Percentiles rank a stretch among this genome's conserved stretches.
phyloP scores from a whole-genome alignment of 2,797 vertebrate species.

The Yasuhikotakia modesta region DNA sequence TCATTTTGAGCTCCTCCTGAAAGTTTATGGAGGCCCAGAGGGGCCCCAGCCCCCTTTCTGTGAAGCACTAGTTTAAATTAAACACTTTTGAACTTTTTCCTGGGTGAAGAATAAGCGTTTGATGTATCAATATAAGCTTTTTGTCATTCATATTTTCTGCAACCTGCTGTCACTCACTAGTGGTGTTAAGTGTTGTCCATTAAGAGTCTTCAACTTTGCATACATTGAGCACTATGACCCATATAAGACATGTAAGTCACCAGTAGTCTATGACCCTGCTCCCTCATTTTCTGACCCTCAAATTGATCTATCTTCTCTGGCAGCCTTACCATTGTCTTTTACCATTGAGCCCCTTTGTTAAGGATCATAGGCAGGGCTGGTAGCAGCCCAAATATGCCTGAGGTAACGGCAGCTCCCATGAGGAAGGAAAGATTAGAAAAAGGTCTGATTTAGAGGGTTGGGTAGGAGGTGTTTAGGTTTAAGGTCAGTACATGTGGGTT shows the following conservation, averaged over 20 bases:
- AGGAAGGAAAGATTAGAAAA: constrained; percentile 64
- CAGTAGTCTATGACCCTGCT: constrained; percentile 63
- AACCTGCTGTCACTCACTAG: neutral
- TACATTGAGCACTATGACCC: neutral
- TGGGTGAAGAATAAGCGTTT: neutral
- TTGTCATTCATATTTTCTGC: neutral
- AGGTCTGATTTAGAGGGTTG: constrained; percentile 17
- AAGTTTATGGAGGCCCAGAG: too few relatives aligned
- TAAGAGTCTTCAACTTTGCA: neutral
- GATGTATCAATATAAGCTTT: neutral
- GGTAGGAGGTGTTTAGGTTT: constrained; percentile 46
- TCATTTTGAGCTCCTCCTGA: too few relatives aligned
- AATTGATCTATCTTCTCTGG: constrained; percentile 73
- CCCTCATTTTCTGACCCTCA: constrained; percentile 66
- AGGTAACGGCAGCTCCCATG: constrained; percentile 76
- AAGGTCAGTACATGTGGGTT: constrained; percentile 69
- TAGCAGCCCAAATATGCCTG: constrained; percentile 78
- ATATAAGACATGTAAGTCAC: constrained; percentile 55
- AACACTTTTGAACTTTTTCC: constrained; percentile 34
- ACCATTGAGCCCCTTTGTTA: constrained; percentile 80
- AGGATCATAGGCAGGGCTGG: constrained; percentile 77
- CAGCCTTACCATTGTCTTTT: constrained; percentile 83
- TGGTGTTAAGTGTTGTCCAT: neutral
- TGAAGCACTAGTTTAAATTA: too few relatives aligned
- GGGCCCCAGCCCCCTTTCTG: too few relatives aligned